phyloP scores from a whole-genome alignment of 2,888 invertebrate species.

The Chloroclysta siterata region DNA sequence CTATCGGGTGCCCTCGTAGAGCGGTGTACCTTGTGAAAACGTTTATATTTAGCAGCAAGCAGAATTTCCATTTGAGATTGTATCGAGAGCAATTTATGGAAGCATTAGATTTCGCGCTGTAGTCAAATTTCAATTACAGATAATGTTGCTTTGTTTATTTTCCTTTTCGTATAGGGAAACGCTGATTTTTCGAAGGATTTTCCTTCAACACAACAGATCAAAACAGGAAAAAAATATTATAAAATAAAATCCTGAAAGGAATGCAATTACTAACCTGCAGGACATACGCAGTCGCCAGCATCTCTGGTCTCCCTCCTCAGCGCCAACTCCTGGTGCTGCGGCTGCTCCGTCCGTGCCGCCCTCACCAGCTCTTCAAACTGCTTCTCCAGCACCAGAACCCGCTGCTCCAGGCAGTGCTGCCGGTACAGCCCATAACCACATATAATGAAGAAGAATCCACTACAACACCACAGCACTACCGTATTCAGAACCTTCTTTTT shows the following conservation, averaged over 20 bases:
- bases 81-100: conserved; percentile 40
- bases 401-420: conserved; percentile 72
- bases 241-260: background rate
- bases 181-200: conserved; percentile 18
- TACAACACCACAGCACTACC: conserved; percentile 76
- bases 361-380: conserved; percentile 54
- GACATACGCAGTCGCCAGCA: conserved; percentile 74
- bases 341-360: conserved; percentile 35
- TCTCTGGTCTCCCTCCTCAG: conserved; percentile 68
- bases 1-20: conserved; percentile 20
- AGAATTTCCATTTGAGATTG: conserved; percentile 36
- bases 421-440: conserved; percentile 72
- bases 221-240: background rate
- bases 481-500: conserved; percentile 62
- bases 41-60: conserved; percentile 39
- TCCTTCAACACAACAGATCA: background rate
- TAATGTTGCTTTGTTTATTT: conserved; percentile 35
- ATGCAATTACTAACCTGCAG: conserved; percentile 66
- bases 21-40: conserved; percentile 34
- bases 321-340: conserved; percentile 51
- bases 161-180: conserved; percentile 28
- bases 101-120: conserved; percentile 38
- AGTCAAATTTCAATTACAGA: conserved; percentile 42
- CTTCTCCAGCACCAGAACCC: conserved; percentile 68
- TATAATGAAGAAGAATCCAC: conserved; percentile 67